Evolutionary conservation across 2,113 vertebrate species (phyloP).

Genomic region (Semnornis frantzii): DNA sequence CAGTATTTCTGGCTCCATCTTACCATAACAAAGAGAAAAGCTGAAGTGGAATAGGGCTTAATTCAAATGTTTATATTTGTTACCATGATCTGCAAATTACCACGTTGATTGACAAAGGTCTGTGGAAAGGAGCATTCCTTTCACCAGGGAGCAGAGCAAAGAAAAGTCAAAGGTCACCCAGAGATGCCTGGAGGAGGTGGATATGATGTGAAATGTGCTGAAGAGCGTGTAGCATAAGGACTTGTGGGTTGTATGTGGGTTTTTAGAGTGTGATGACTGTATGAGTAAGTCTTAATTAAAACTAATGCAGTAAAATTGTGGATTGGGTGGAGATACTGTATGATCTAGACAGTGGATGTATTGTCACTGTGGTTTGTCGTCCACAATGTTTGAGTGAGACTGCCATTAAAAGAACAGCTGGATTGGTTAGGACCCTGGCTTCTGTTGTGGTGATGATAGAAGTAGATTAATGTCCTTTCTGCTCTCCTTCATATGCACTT

Average conservation of each 20-base stretch:
- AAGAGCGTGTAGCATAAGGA: background rate
- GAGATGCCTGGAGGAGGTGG: background rate
- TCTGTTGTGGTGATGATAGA: background rate
- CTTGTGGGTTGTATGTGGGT: conserved; percentile 5
- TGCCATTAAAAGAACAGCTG: background rate
- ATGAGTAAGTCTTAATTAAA: conserved; percentile 29
- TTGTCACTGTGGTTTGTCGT: background rate
- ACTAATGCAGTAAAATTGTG: background rate
- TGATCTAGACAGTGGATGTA: background rate
- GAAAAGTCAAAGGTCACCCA: background rate
- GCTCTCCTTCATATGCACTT: background rate
- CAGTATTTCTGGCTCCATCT: background rate
- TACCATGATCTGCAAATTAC: background rate
- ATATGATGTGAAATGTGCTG: background rate
- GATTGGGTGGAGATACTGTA: background rate
- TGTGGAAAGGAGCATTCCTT: background rate
- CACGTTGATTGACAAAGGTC: background rate
- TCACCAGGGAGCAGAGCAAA: background rate
- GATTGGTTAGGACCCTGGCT: background rate
- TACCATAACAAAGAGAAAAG: background rate
- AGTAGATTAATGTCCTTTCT: background rate
- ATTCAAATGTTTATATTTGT: background rate
- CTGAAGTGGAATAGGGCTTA: accelerated
- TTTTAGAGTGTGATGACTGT: background rate
- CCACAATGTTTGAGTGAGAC: background rate